Evolutionary conservation across 2,888 invertebrate species (phyloP).

Genomic region (Drepanosiphum platanoidis): DNA sequence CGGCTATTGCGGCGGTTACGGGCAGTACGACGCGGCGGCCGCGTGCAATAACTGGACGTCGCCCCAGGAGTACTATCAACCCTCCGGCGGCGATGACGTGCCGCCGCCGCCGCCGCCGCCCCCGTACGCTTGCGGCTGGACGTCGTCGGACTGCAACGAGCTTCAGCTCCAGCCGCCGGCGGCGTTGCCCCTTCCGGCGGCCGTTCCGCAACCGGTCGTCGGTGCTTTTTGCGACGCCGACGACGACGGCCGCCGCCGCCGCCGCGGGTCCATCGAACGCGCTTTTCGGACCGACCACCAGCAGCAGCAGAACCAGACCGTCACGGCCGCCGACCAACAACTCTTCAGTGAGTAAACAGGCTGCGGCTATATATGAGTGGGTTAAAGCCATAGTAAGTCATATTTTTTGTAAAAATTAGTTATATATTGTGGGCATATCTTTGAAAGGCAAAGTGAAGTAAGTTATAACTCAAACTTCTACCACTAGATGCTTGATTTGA

Average conservation of each 20-base stretch:
- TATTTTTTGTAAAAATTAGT: too few species aligned
- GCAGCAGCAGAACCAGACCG: neutral
- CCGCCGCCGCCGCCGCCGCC: neutral
- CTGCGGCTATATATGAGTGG: too few species aligned
- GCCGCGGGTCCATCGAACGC: neutral
- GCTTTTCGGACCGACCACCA: neutral
- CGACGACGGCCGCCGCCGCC: neutral
- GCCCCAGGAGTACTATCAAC: neutral
- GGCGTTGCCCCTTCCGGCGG: neutral
- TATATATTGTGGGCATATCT: too few species aligned
- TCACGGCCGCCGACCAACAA: neutral
- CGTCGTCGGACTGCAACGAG: neutral
- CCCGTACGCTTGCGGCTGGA: neutral
- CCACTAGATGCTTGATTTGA: too few species aligned
- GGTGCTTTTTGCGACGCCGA: neutral
- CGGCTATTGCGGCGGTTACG: constrained; percentile 31
- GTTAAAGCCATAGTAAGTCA: too few species aligned
- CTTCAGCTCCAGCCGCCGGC: neutral
- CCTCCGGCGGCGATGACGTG: neutral
- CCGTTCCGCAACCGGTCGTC: neutral
- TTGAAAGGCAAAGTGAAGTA: too few species aligned
- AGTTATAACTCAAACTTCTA: too few species aligned
- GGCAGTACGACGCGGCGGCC: constrained; percentile 11
- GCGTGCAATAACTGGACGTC: constrained; percentile 21
- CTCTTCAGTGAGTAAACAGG: constrained; percentile 9